These are phyloP conservation scores for Phaedon cochleariae DNA, from an alignment of 2,888 invertebrate genomes.

Conservation along the genomic window DNA sequence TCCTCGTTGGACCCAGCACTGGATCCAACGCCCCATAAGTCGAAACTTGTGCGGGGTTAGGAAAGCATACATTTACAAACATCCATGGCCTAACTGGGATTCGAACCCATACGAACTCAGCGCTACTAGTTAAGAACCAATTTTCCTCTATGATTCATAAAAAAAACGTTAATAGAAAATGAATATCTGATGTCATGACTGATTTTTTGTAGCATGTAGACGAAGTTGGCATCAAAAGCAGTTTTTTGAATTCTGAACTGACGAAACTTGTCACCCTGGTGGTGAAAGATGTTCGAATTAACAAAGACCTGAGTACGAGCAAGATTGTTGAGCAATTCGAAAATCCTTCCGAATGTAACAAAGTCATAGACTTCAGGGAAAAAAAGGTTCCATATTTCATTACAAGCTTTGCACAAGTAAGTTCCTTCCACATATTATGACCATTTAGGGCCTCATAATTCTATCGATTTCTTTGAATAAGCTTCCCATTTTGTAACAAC, in stretches of 20 bases:
- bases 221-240: conserved; percentile 85
- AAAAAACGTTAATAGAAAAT: neutral
- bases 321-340: conserved; percentile 54
- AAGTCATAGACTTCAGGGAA: conserved; percentile 72
- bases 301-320: conserved; percentile 71
- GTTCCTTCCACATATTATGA: no score
- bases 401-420: conserved; percentile 84
- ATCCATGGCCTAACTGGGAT: no score
- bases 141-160: no score
- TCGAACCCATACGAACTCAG: no score
- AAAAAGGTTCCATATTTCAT: conserved; percentile 81
- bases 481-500: no score
- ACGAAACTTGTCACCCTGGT: conserved; percentile 84
- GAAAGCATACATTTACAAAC: no score
- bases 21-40: no score
- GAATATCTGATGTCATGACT: neutral
- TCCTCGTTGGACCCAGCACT: no score
- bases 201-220: conserved; percentile 76
- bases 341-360: conserved; percentile 57
- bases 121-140: no score
- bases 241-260: conserved; percentile 87
- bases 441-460: no score
- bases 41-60: no score
- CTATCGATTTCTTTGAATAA: no score
- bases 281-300: conserved; percentile 81